Base-by-base conservation (phyloP, 1,140 invertebrate species). In the Pseudomyrmex gracilis region DNA sequence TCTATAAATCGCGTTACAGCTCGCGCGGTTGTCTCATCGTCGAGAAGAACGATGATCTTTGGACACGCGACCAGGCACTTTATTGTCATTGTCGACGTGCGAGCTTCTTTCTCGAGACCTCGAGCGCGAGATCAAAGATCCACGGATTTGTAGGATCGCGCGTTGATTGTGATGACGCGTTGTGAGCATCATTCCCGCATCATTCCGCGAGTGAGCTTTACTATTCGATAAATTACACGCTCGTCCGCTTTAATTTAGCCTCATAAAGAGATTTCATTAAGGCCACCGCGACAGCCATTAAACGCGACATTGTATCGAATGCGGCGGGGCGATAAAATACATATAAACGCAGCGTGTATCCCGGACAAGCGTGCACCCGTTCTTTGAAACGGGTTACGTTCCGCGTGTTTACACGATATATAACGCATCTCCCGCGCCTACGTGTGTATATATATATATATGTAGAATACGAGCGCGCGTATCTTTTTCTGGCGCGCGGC, bases 11-110 rank as follows among this genome's bases (percentile, higher is more conserved):
- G 34, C 34, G 34, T 5, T 34, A 34, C 1, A 34, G 34, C 7
- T 73, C 55, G 71, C 55, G 71, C 57, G 45, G 64, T 22, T 55
- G 47, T 63, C 47, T 74, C 70, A 63, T 82, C 64, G 45, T 43
- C 45, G 57, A 15, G 57, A 74, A 24, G 70, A 61, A 61, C 58
- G 22, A 73, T 73, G 70, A 15, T 55, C 58, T 17, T 61, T 47
- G 17, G 45, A 82, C 45, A 63, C 55, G 70, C 55, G 68, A 82
- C 53, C 67, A 43, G 58, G 53, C 49, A n/a, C 47, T 64, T 55
- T 49, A 84, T 84, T 84, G 74, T 84, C 57, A 80, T 60, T 53
- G 49, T 83, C 66, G 57, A 63, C 51, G 63, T 5, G 34, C 60
- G 45, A 67, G 51, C 61, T 49, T 57, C 70, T 45, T 64, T 53